Evolutionary conservation across 2,797 vertebrate genomes (phyloP).

Genomic region (Acanthornis magna): DNA sequence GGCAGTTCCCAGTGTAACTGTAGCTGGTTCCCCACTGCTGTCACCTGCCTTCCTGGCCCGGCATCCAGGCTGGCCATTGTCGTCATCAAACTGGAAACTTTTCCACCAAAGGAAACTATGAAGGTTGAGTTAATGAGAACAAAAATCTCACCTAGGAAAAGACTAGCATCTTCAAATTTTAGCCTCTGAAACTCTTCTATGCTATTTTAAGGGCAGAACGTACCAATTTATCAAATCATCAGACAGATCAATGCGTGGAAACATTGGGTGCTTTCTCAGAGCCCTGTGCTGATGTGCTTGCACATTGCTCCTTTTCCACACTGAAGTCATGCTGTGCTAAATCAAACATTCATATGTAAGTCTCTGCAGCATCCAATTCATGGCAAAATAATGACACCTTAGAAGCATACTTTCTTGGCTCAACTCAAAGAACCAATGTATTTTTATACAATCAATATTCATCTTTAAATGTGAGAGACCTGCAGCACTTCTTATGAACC

Average conservation of each 20-base stretch:
- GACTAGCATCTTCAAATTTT: background rate
- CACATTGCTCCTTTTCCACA: background rate
- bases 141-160: background rate
- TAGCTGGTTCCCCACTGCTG: background rate
- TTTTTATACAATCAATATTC: background rate
- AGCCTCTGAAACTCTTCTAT: background rate
- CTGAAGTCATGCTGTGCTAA: background rate
- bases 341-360: slow-evolving; percentile 1
- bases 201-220: background rate
- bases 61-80: background rate
- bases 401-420: background rate
- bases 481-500: background rate
- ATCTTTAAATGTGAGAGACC: background rate
- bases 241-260: background rate
- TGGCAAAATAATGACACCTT: background rate
- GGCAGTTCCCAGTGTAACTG: background rate
- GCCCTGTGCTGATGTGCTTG: background rate
- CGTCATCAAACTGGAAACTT: background rate
- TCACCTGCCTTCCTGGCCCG: background rate
- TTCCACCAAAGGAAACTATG: background rate
- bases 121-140: background rate
- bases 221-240: background rate
- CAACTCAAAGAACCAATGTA: background rate
- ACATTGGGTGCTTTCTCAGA: background rate
- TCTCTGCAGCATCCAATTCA: background rate